Evolutionary conservation across 1,140 invertebrate species (phyloP), one percentile per base, ranked within the genome.

Genomic region (Ladona fulva): DNA sequence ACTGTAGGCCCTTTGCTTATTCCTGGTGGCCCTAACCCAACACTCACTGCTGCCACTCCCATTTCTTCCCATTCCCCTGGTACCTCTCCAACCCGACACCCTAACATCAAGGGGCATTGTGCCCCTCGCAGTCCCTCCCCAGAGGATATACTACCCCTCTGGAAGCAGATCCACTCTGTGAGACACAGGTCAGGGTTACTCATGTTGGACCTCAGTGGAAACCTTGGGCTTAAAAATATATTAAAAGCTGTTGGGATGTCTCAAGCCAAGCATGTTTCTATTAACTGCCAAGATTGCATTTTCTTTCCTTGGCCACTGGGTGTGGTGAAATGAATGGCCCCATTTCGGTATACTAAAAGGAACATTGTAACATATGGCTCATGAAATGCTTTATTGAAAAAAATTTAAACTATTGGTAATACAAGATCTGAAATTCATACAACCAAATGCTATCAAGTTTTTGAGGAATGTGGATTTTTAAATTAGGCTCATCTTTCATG

Each of bases 21-120:
- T 74, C 87, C 87, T 66, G 83, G 87, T 10, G 90, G 83, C 82
- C 86, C 79, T 19, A 85, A 79, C 81, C 84, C 83, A 83, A 87
- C 81, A 85, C 86, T 81, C 8, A 84, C 85, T 1, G 85, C 86
- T 52, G 83, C 84, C 19, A 78, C 79, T 22, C 44, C 79, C n/a
- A 81, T 74, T 12, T 66, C n/a, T 5, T 22, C 59, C n/a, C 81
- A 29, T 80, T 83, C 5, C 81, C 83, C 3, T 85, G 85, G 78
- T 37, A 80, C 7, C 81, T 81, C n/a, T 83, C 83, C 74, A 81
- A 83, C 83, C 83, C 80, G 77, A 80, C 16, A 78, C 83, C 73
- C 75, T 24, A 74, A 25, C 12, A 25, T 77, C 42, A 76, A 76
- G 24, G 25, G 52, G 12, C 52, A 66, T 16, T 16, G 44, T 24